Base-by-base conservation (phyloP, 2,797 vertebrate genomes). In the Chanos chanos region DNA sequence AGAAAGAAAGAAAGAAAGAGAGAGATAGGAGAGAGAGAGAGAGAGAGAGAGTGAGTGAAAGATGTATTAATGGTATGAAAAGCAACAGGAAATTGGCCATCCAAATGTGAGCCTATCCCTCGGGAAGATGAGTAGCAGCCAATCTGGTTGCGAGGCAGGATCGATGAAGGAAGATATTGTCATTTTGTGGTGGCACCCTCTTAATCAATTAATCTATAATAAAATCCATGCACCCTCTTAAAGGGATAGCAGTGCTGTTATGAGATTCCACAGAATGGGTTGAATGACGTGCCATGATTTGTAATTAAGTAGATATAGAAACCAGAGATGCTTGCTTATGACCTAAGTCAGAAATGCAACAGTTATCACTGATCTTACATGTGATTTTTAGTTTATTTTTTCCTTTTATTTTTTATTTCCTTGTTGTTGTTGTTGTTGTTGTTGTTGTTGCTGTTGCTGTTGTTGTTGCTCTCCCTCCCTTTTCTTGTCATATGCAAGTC, bases 191-290 rank as follows among this genome's bases (percentile, higher is more conserved):
- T 58, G 22, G 78, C 83, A 74, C 76, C 79, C 74, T 81, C 76
- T 74, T 83, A 87, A 89, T 89, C 86, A 89, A 89, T 89, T 80
- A 85, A 90, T 89, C 87, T 80, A 90, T 90, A 85, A 82, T 81
- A 78, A 79, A 82, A 88, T 84, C 61, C 65, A 37, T 39, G 73
- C 40, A 70, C 73, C 74, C 55, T 74, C 81, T 87, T 84, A 83
- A 83, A 87, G 83, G 78, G 74, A 69, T 78, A 41, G 45, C 57
- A 34, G 64, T 69, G 63, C 66, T 44, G 68, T 81, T 71, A 74
- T 45, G 66, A 65, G 61, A 51, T 25, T 15, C 49, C 70, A 58
- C 39, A 70, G 51, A 64, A 67, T 56, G 56, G 41, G 68, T 45
- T 68, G 45, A 4, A 7, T 60, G 57, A 57, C 31, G 31, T 74